Evolutionary conservation across 2,113 vertebrate genomes (phyloP).

Genomic region (Elgaria multicarinata): DNA sequence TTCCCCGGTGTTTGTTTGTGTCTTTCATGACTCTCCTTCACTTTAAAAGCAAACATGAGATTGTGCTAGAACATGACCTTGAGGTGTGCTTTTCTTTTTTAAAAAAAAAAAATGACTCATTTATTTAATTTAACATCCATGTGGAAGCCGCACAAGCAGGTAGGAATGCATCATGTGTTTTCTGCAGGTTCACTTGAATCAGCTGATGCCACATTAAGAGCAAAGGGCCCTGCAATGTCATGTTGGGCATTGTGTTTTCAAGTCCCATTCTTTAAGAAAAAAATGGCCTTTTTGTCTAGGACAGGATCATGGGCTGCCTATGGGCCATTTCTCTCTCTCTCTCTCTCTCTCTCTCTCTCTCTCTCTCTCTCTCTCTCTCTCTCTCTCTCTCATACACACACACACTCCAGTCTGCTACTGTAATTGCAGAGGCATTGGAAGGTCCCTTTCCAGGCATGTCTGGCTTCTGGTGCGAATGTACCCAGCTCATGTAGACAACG

Average conservation of each 20-base stretch:
- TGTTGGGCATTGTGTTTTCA: not conserved
- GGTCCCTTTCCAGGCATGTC: not conserved
- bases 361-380: too few species aligned
- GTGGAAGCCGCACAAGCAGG: not conserved
- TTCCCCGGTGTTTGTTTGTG: too few species aligned
- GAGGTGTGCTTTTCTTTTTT: not conserved
- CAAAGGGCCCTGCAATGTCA: not conserved
- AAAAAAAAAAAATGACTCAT: not conserved
- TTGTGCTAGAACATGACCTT: not conserved
- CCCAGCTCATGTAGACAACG: not conserved
- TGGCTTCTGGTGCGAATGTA: not conserved
- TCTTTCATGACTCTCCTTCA: not conserved
- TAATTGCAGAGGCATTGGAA: not conserved
- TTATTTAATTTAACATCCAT: not conserved
- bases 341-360: too few species aligned
- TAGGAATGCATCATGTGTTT: not conserved
- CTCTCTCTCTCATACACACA: too few species aligned
- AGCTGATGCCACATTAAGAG: constrained; percentile 3
- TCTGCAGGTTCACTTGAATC: not conserved
- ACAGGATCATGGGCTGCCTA: not conserved
- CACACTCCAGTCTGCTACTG: not conserved
- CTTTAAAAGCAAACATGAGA: not conserved
- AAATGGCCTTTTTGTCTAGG: not conserved
- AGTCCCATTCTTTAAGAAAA: not conserved
- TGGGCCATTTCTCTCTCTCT: not conserved